Percentiles rank a stretch among this genome's conserved stretches.
Conservation (phyloP, 2,888 invertebrate genomes). For the Drosophila macrothrix region DNA sequence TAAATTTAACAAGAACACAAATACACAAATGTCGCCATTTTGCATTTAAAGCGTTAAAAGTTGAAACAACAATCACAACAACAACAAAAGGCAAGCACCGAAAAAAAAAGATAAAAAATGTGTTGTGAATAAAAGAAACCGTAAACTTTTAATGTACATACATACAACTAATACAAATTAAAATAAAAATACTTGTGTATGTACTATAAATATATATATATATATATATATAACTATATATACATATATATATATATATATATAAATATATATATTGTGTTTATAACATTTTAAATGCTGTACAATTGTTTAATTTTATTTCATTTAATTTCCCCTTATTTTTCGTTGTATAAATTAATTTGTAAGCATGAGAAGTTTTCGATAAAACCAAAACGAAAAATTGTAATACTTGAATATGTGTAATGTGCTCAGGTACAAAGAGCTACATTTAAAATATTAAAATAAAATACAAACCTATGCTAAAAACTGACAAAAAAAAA, state of each 20-base stretch:
- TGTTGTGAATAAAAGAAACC: slow-evolving; percentile 24
- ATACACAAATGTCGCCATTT: slow-evolving; percentile 84
- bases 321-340: slow-evolving; percentile 35
- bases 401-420: slow-evolving; percentile 62
- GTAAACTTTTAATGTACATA: slow-evolving; percentile 55
- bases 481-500: slow-evolving; percentile 19
- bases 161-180: slow-evolving; percentile 18
- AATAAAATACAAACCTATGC: slow-evolving; percentile 41
- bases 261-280: slow-evolving; percentile 31
- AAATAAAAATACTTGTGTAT: slow-evolving; percentile 33
- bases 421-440: slow-evolving; percentile 73
- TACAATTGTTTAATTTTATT: slow-evolving; percentile 56
- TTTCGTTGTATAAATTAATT: slow-evolving; percentile 72
- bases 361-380: slow-evolving; percentile 57
- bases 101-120: slow-evolving; percentile 21
- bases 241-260: slow-evolving; percentile 9
- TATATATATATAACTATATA: slow-evolving; percentile 4
- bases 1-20: slow-evolving; percentile 51
- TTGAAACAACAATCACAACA: slow-evolving; percentile 23
- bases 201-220: slow-evolving; percentile 24
- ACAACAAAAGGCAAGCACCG: slow-evolving; percentile 25
- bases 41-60: slow-evolving; percentile 79
- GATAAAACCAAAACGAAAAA: slow-evolving; percentile 48
- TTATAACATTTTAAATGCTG: slow-evolving; percentile 24
- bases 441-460: slow-evolving; percentile 56